These are phyloP conservation scores for Deilephila elpenor DNA, from an alignment of 2,888 invertebrate genomes.

Conservation along the genomic window DNA sequence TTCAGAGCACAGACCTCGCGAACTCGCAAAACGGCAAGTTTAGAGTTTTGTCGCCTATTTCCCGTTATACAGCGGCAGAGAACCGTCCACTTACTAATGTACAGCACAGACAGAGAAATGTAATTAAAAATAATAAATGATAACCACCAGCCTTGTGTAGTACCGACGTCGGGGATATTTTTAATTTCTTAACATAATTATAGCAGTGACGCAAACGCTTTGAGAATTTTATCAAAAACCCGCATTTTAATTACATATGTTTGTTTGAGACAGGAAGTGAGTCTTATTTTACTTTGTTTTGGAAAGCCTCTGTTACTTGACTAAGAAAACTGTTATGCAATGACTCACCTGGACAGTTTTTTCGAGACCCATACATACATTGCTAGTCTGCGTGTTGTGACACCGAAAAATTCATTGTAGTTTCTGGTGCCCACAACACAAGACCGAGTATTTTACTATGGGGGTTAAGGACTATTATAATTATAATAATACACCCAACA, in stretches of 20 bases:
- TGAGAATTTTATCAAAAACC: conserved; percentile 2
- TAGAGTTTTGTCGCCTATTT: conserved; percentile 1
- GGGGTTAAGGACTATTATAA: too few relatives aligned
- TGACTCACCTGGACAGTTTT: too few relatives aligned
- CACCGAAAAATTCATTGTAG: too few relatives aligned
- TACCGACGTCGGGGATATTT: conserved; percentile 36
- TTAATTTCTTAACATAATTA: conserved; percentile 36
- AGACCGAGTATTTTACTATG: too few relatives aligned
- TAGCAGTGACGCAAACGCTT: conserved; percentile 22
- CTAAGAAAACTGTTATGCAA: too few relatives aligned
- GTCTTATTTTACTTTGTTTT: too few relatives aligned
- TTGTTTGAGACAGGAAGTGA: not conserved
- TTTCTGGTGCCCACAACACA: too few relatives aligned
- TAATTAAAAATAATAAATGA: conserved; percentile 38
- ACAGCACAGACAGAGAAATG: conserved; percentile 23
- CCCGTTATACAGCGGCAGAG: conserved; percentile 9
- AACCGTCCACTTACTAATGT: not conserved
- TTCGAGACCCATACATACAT: too few relatives aligned
- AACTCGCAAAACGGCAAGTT: not conserved
- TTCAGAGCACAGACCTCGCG: not conserved
- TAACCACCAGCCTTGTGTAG: conserved; percentile 40
- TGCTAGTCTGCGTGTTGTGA: too few relatives aligned
- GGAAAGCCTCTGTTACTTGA: too few relatives aligned
- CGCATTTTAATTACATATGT: not conserved
- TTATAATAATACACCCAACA: too few relatives aligned